A percentile compares a stretch with the other conserved stretches of the same genome.
These are phyloP conservation scores for Phortica variegata DNA, from an alignment of 1,140 invertebrate genomes.

Conservation along the genomic window DNA sequence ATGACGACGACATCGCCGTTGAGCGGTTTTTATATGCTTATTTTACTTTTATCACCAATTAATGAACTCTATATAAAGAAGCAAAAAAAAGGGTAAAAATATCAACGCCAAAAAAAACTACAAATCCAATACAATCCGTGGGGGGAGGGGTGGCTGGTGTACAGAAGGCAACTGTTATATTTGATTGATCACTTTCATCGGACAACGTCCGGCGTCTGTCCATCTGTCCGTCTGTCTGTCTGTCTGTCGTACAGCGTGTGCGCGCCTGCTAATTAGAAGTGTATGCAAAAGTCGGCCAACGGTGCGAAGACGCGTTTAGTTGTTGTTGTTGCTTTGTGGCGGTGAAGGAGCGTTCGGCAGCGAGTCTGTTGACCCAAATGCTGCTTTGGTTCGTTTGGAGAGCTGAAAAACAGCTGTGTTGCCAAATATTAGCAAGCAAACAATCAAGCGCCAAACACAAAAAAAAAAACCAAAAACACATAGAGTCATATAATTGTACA, in stretches of 20 bases:
- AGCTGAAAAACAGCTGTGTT: too few species aligned
- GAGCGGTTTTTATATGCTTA: too few species aligned
- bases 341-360: too few species aligned
- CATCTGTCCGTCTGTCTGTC: neutral
- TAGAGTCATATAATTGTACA: too few species aligned
- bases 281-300: constrained; percentile 29
- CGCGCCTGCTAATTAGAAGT: constrained; percentile 34
- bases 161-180: constrained; percentile 14
- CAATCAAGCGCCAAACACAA: too few species aligned
- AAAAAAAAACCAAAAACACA: too few species aligned
- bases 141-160: constrained; percentile 10
- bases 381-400: too few species aligned
- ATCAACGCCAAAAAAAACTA: neutral
- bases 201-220: neutral
- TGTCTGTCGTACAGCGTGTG: too few species aligned
- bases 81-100: constrained; percentile 8
- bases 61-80: constrained; percentile 19
- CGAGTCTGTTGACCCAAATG: too few species aligned
- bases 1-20: too few species aligned
- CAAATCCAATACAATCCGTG: neutral
- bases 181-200: constrained; percentile 31
- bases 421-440: too few species aligned
- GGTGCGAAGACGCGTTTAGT: neutral
- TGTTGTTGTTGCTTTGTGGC: neutral
- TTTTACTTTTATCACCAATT: constrained; percentile 55